Percentiles rank a stretch among this genome's conserved stretches.
Conservation (phyloP, 2,888 invertebrate species). For the Drosophila mercatorum region DNA sequence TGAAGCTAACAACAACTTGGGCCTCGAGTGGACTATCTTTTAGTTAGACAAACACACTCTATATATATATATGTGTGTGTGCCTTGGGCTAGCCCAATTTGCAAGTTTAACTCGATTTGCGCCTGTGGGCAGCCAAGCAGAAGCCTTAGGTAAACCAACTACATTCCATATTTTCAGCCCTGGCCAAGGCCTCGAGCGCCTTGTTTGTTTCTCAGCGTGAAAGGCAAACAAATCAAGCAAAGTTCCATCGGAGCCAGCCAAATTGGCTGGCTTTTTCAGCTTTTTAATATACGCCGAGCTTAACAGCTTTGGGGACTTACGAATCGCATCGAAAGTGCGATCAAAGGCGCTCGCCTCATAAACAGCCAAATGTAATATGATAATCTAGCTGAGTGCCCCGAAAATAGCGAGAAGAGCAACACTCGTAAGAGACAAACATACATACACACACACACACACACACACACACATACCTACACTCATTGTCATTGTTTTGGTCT, state of each 20-base stretch:
- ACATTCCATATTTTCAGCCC: conserved; percentile 26
- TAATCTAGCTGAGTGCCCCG: conserved; percentile 69
- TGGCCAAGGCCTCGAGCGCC: neutral
- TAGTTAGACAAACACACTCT: conserved; percentile 46
- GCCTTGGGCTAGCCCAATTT: conserved; percentile 31
- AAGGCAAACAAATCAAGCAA: conserved; percentile 61
- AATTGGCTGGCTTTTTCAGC: conserved; percentile 32
- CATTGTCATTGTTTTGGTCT: neutral
- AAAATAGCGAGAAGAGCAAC: conserved; percentile 29
- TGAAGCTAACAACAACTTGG: conserved; percentile 26
- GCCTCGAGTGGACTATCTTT: conserved; percentile 35
- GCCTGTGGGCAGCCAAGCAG: conserved; percentile 41
- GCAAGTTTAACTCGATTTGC: conserved; percentile 62
- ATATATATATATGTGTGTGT: conserved; percentile 17
- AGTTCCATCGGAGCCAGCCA: conserved; percentile 28
- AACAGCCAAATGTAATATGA: conserved; percentile 70
- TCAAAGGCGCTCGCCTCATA: conserved; percentile 36
- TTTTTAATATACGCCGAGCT: conserved; percentile 28
- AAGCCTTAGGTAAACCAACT: conserved; percentile 40
- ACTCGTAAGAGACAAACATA: neutral
- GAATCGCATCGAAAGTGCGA: neutral
- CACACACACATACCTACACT: conserved; percentile 9
- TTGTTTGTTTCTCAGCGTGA: conserved; percentile 1
- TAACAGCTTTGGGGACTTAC: conserved; percentile 19
- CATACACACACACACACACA: conserved; percentile 15